Conservation (phyloP, 2,113 vertebrate species). For the Buteo buteo region DNA sequence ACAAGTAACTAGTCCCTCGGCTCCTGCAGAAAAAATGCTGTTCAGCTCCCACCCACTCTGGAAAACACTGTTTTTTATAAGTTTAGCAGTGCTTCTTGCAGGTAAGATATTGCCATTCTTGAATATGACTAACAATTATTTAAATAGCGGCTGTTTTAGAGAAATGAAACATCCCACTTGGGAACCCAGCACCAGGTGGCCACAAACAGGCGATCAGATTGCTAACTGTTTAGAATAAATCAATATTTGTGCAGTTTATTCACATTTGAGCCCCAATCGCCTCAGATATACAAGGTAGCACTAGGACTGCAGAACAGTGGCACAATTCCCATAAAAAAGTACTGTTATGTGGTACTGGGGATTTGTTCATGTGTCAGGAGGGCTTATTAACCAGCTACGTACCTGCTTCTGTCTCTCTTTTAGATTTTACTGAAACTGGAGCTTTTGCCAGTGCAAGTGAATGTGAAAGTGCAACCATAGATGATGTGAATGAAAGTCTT, state of each 20-base stretch:
- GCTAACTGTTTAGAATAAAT: neutral
- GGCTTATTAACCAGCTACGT: neutral
- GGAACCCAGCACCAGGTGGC: rapidly evolving
- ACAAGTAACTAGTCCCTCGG: neutral
- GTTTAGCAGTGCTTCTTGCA: neutral
- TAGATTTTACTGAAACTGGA: neutral
- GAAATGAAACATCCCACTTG: neutral
- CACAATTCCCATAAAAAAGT: neutral
- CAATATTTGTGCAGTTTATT: neutral
- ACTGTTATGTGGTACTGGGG: neutral
- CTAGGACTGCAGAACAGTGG: neutral
- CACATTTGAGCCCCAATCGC: neutral
- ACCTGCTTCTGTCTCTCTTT: neutral
- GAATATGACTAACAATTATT: neutral
- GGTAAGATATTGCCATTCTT: conserved; percentile 3
- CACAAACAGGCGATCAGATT: rapidly evolving
- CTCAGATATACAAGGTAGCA: neutral
- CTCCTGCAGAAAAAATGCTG: neutral
- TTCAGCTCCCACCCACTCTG: neutral
- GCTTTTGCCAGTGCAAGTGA: neutral
- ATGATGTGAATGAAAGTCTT: neutral
- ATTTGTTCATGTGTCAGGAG: neutral
- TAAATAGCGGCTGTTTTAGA: neutral
- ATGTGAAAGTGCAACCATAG: neutral
- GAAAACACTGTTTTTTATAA: neutral